Base-by-base conservation (phyloP, 2,797 vertebrate species). In the Sphaeramia orbicularis region DNA sequence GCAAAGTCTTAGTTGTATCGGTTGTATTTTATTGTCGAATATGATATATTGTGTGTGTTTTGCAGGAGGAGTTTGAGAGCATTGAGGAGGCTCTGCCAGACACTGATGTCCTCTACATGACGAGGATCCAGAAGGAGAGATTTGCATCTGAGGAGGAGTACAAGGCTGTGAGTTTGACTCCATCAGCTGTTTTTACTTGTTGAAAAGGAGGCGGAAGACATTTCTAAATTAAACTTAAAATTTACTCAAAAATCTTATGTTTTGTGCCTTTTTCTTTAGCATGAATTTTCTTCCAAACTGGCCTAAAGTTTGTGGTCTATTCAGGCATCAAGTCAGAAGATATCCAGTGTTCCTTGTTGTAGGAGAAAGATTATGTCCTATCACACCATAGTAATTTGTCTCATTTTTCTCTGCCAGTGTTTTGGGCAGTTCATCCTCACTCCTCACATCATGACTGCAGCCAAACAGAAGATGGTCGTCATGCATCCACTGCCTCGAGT, bases 391-490 rank as follows among this genome's bases (percentile, higher is more conserved):
- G 0, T 7, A 6, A 1, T 32, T 16, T 50, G 6, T 30, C 6
- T 30, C 0, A 15, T 16, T 15, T 50, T 36, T 41, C 10, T 55
- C 10, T 59, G 3, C 0, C 86, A 99, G 97, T 98, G 96, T 85
- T 99, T 99, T 0, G 98, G 97, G 10, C 96, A 98, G 93, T 99
- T 97, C 80, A 95, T 99, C 79, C 94, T 99, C 81, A 99, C 96
- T 0, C 98, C 98, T 13, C 98, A 98, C 92, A 99, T 97, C 89
- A 99, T 99, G 97, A 99, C 97, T 0, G 94, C 93, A 7, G 98
- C 97, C 76, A 99, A 99, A 86, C 96, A 94, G 85, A 99, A 95
- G 94, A 99, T 99, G 98, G 98, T 99, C 10, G 98, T 98, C 78
- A 99, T 99, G 98, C 98, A 99, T 74, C 98, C 97, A 0, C 89